Evolutionary conservation across 1,140 invertebrate genomes (phyloP).

Genomic region (Sarcophaga peregrina): DNA sequence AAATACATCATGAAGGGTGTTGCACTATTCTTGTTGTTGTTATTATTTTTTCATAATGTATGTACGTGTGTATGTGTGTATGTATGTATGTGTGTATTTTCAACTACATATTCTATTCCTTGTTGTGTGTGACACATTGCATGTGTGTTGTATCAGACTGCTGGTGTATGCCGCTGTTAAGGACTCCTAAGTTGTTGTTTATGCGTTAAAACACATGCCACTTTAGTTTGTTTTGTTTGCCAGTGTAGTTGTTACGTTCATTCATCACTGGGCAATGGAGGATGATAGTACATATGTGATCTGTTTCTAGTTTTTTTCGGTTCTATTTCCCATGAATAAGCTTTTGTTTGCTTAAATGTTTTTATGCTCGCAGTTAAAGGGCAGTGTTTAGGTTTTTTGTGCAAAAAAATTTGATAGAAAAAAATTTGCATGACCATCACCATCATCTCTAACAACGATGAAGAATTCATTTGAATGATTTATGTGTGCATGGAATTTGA

Average conservation of each 20-base stretch:
- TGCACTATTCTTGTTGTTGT: conserved; percentile 19
- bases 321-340: not conserved
- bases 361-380: not conserved
- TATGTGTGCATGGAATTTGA: too few relatives aligned
- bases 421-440: not conserved
- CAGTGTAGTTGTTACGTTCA: not conserved
- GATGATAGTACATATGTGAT: conserved; percentile 21
- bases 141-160: not conserved
- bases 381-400: conserved; percentile 5
- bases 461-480: too few relatives aligned
- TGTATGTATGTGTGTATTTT: not conserved
- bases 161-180: not conserved
- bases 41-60: not conserved
- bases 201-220: conserved; percentile 21
- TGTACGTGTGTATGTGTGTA: not conserved
- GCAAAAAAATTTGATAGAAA: not conserved
- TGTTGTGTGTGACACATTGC: not conserved
- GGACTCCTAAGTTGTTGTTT: not conserved
- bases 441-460: too few relatives aligned
- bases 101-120: not conserved
- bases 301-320: not conserved
- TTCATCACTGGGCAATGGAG: not conserved
- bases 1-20: not conserved
- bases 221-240: not conserved
- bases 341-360: conserved; percentile 13